A percentile compares a stretch with the other conserved stretches of the same genome.
Evolutionary conservation across 2,888 invertebrate species (phyloP).

Genomic region (Plebejus melissa): DNA sequence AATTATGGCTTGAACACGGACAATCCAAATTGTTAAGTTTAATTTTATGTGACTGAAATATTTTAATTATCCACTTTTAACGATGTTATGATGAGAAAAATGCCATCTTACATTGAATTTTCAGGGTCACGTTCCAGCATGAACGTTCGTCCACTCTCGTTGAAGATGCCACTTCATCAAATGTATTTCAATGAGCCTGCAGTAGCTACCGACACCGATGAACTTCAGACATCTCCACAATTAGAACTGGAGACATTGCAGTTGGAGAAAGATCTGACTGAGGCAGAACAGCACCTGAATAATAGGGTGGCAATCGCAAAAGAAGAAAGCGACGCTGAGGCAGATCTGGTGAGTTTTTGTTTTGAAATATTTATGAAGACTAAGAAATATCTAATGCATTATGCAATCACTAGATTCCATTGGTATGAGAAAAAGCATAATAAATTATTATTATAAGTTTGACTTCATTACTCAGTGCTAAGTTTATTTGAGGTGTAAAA

Average conservation of each 20-base stretch:
- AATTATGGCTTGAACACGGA: no score
- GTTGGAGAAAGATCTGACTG: conserved; percentile 57
- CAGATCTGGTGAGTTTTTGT: conserved; percentile 61
- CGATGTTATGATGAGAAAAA: neutral
- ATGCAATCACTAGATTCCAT: neutral
- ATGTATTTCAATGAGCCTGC: conserved; percentile 46
- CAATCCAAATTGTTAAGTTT: neutral
- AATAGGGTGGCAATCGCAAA: conserved; percentile 62
- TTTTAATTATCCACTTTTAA: neutral
- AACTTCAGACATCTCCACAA: conserved; percentile 60
- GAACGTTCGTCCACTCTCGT: conserved; percentile 57
- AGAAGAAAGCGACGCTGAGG: conserved; percentile 69
- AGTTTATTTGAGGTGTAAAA: neutral
- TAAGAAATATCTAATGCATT: neutral
- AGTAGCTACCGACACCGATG: conserved; percentile 52
- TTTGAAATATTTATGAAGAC: neutral
- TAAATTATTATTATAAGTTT: neutral
- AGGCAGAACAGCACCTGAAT: conserved; percentile 60
- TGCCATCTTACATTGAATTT: neutral
- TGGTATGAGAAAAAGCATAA: no score
- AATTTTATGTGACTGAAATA: neutral
- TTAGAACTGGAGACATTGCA: conserved; percentile 58
- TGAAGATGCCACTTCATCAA: conserved; percentile 59
- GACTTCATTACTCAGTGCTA: neutral
- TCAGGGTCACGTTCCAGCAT: conserved; percentile 39